These are phyloP conservation scores for Cryptotermes secundus DNA, from an alignment of 1,140 invertebrate species.

Conservation along the genomic window DNA sequence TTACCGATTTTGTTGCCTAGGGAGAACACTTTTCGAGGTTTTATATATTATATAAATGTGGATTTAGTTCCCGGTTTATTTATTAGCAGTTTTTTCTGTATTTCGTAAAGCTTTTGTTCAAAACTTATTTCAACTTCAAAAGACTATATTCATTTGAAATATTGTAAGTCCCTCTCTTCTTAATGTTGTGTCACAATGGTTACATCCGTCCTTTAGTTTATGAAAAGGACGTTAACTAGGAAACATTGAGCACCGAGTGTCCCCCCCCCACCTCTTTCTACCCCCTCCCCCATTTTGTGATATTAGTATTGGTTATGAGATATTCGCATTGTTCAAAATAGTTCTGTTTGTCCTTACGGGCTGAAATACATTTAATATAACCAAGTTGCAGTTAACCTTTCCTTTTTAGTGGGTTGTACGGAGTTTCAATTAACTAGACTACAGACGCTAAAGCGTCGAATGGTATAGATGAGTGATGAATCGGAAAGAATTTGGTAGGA, in stretches of 20 bases:
- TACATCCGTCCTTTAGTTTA: not conserved
- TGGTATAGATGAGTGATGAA: too few relatives aligned
- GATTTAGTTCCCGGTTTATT: not conserved
- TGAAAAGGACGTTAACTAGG: not conserved
- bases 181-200: not conserved
- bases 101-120: not conserved
- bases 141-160: not conserved
- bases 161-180: not conserved
- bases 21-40: not conserved
- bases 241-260: not conserved
- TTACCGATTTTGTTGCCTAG: not conserved
- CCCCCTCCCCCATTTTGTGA: too few relatives aligned
- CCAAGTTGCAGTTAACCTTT: too few relatives aligned
- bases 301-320: not conserved
- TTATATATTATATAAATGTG: slow-evolving; percentile 5
- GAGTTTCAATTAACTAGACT: too few relatives aligned
- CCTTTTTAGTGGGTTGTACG: too few relatives aligned
- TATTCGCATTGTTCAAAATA: not conserved
- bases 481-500: too few relatives aligned
- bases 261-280: too few relatives aligned
- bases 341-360: not conserved
- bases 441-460: too few relatives aligned
- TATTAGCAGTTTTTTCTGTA: not conserved
- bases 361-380: not conserved
- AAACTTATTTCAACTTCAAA: not conserved